Evolutionary conservation across 2,888 invertebrate genomes (phyloP), one percentile per base, ranked within the genome.

Genomic region (Drosophila leonis): DNA sequence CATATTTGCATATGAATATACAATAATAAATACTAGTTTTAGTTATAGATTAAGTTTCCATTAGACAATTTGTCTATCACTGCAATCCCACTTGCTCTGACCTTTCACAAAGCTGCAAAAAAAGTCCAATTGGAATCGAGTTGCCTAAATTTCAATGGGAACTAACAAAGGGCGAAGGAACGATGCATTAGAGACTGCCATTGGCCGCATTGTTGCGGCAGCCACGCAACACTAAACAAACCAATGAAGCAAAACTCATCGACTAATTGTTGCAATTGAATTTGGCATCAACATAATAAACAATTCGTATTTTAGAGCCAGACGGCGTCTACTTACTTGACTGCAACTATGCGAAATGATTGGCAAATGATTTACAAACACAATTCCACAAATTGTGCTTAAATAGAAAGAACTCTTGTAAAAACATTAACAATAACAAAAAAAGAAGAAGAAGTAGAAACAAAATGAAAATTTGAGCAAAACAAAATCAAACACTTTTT

Each of bases 261-360:
- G 39, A 31, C 31, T 13, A 44, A 54, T 52, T 54, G 62, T 5
- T 51, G 51, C 20, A 20, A 29, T 35, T 62, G 52, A 29, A 31
- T 51, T 20, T 35, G 10, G 20, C 5, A 20, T 5, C 5, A 42
- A 1, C 18, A 41, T 24, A 24, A 52, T 54, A 52, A 60, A 60
- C 46, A 54, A n/a, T 18, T 52, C 35, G n/a, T n/a, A 27, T 12
- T 10, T 49, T 37, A 8, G 15, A 4, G n/a, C 6, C 27, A 27
- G 46, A 37, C 20, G 39, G 39, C n/a, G 31, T 33, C 27, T 62
- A 59, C 33, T 59, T 51, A 51, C 42, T 37, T 51, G 29, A 60
- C 20, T 65, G 51, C 12, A 51, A 15, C 33, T 51, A 39, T 37
- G n/a, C 10, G 27, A 29, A 56, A 56, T 20, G 31, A 15, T 37